Percentiles rank a stretch among this genome's conserved stretches.
Conservation (phyloP, 1,140 invertebrate species). For the Drosophila yakuba region DNA sequence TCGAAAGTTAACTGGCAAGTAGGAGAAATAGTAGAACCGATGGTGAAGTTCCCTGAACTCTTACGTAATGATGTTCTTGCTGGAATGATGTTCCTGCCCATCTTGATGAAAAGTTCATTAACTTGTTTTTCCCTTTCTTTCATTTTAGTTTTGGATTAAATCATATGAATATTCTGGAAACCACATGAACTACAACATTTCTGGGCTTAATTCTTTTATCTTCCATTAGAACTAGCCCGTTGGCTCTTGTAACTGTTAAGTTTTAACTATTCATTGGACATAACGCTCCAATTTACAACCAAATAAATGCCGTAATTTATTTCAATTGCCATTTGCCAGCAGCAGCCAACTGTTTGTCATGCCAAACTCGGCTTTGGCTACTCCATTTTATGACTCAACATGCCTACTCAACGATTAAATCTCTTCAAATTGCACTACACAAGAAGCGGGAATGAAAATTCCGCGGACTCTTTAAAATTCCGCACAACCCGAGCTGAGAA, state of each 20-base stretch:
- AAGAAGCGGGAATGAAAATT: slow-evolving; percentile 33
- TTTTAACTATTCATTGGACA: slow-evolving; percentile 21
- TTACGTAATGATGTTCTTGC: slow-evolving; percentile 12
- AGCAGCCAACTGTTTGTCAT: slow-evolving; percentile 39
- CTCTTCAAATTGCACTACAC: slow-evolving; percentile 48
- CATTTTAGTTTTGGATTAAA: too few species aligned
- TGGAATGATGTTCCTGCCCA: not conserved
- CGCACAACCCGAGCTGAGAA: slow-evolving; percentile 27
- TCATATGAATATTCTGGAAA: too few species aligned
- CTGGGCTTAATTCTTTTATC: not conserved
- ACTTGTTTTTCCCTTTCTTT: too few species aligned
- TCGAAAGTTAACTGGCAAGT: slow-evolving; percentile 29
- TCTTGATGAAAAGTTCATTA: not conserved
- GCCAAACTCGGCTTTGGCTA: slow-evolving; percentile 38
- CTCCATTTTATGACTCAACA: slow-evolving; percentile 44
- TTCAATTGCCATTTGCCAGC: slow-evolving; percentile 19
- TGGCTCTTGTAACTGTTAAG: slow-evolving; percentile 10
- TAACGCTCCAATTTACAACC: slow-evolving; percentile 26
- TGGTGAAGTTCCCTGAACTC: slow-evolving; percentile 34
- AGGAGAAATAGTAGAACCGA: slow-evolving; percentile 12
- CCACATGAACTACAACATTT: too few species aligned
- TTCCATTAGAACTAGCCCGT: not conserved
- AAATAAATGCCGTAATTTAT: slow-evolving; percentile 27
- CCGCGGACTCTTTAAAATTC: slow-evolving; percentile 67
- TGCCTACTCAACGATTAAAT: slow-evolving; percentile 44